Percentiles rank a stretch among this genome's conserved stretches.
These are phyloP conservation scores for Condylura cristata DNA, from an alignment of 2,113 vertebrate genomes.

Conservation along the genomic window DNA sequence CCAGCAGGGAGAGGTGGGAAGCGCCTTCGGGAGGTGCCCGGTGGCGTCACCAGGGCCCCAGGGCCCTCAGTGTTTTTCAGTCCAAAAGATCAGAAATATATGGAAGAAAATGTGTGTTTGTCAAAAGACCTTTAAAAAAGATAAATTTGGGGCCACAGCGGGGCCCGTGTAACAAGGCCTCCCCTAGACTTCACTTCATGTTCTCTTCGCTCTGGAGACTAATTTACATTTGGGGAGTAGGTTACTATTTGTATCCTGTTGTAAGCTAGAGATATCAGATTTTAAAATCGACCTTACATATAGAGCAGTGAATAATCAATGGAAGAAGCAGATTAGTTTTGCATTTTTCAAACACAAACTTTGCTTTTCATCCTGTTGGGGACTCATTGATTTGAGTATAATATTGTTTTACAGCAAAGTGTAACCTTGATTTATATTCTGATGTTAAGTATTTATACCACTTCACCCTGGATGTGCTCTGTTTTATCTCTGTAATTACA, in stretches of 20 bases:
- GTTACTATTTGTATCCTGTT: not conserved
- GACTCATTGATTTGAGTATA: constrained; percentile 9
- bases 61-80: not conserved
- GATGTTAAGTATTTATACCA: constrained; percentile 41
- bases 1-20: rapidly evolving
- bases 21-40: not conserved
- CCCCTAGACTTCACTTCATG: not conserved
- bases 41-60: not conserved
- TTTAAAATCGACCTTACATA: not conserved
- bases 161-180: not conserved
- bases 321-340: constrained; percentile 64
- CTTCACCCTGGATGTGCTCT: not conserved
- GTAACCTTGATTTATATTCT: constrained; percentile 53
- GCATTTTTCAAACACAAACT: constrained; percentile 55
- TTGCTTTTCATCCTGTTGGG: constrained; percentile 53
- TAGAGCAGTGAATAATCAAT: constrained; percentile 41
- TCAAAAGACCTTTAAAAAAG: not conserved
- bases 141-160: not conserved
- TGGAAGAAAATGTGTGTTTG: not conserved
- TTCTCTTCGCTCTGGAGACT: not conserved
- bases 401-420: constrained; percentile 43
- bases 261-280: not conserved
- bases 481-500: constrained; percentile 54
- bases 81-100: not conserved
- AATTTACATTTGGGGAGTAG: not conserved